Evolutionary conservation across 30 jellyfish, hydroid and myxozoan species (phyloP).

Genomic region (Hydractinia symbiolongicarpus): DNA sequence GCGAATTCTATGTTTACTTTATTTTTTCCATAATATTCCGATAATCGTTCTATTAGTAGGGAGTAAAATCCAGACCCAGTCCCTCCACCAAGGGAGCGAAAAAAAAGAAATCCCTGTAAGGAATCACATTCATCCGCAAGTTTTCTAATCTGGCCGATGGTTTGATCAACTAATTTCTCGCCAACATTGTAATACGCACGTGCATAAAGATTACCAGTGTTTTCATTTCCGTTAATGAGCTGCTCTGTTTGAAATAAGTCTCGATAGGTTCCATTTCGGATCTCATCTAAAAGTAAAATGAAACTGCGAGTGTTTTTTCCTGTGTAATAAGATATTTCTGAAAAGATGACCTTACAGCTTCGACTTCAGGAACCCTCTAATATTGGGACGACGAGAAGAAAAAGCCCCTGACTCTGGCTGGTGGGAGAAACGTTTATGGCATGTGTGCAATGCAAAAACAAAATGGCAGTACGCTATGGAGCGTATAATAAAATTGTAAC

Average conservation of each 20-base stretch:
- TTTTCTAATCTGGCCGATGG: constrained; percentile 23
- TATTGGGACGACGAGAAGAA: no score
- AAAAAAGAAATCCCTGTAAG: constrained; percentile 25
- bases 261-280: constrained; percentile 31
- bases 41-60: constrained; percentile 23
- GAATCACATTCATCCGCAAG: constrained; percentile 25
- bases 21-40: constrained; percentile 17
- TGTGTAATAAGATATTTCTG: no score
- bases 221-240: constrained; percentile 41
- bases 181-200: constrained; percentile 42
- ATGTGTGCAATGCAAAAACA: no score
- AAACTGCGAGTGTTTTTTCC: background rate
- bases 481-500: no score
- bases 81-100: constrained; percentile 42
- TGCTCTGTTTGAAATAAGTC: constrained; percentile 40
- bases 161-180: constrained; percentile 15
- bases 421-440: no score
- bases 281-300: constrained; percentile 18
- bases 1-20: constrained; percentile 36
- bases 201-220: constrained; percentile 41
- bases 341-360: no score
- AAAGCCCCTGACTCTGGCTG: no score
- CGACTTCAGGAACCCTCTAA: no score
- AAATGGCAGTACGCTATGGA: no score
- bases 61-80: constrained; percentile 38